Conservation (phyloP, 2,113 vertebrate species). For the Sterna hirundo region DNA sequence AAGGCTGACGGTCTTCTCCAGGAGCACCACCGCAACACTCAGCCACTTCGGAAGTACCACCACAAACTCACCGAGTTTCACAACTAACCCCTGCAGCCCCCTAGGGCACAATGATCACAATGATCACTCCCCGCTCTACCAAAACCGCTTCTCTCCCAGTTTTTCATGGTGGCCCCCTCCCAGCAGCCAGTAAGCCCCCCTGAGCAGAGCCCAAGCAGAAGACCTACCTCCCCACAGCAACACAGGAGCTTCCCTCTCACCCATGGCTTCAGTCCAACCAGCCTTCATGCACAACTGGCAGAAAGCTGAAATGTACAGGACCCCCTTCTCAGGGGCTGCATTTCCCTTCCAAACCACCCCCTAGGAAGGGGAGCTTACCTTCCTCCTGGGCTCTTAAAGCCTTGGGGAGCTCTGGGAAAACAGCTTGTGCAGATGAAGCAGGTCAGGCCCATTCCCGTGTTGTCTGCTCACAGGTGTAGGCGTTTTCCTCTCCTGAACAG, state of each 20-base stretch:
- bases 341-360: background rate
- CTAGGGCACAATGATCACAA: background rate
- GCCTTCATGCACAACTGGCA: background rate
- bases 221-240: background rate
- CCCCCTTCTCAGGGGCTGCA: background rate
- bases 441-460: background rate
- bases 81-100: accelerated
- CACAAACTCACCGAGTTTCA: accelerated
- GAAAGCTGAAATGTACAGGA: accelerated
- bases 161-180: background rate
- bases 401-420: background rate
- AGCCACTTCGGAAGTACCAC: background rate
- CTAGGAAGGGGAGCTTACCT: background rate
- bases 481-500: background rate
- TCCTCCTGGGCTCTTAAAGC: background rate
- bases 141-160: background rate
- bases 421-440: background rate
- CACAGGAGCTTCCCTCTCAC: background rate
- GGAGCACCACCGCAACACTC: accelerated
- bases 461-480: conserved; percentile 16
- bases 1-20: background rate
- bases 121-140: background rate
- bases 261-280: background rate
- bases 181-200: background rate
- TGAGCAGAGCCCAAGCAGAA: background rate